Evolutionary conservation across 1,140 invertebrate species (phyloP).

Genomic region (Sipha flava): DNA sequence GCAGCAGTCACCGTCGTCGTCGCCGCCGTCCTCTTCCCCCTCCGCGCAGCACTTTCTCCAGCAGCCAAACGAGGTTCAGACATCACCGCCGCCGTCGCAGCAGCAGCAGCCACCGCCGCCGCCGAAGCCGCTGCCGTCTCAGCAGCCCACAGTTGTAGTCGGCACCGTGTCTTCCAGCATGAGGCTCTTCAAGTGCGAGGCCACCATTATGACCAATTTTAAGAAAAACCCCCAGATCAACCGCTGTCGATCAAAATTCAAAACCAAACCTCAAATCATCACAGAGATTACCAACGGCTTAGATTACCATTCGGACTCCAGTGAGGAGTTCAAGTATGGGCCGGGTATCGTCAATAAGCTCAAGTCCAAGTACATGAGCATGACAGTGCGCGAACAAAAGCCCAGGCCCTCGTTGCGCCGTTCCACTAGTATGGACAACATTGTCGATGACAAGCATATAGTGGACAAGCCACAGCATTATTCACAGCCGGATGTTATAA

Average conservation of each 20-base stretch:
- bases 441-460: constrained; percentile 56
- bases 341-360: constrained; percentile 83
- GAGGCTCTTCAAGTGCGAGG: constrained; percentile 12
- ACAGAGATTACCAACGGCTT: constrained; percentile 44
- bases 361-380: constrained; percentile 71
- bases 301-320: constrained; percentile 49
- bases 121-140: constrained; percentile 15
- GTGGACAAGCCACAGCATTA: not conserved
- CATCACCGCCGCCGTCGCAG: not conserved
- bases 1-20: too few relatives aligned
- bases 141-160: not conserved
- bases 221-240: constrained; percentile 10
- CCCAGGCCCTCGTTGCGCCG: constrained; percentile 46
- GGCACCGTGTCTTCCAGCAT: not conserved
- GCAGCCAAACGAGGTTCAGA: constrained; percentile 34
- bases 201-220: constrained; percentile 17
- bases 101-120: constrained; percentile 16
- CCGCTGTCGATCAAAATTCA: constrained; percentile 32
- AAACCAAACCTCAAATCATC: constrained; percentile 46
- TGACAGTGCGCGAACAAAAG: constrained; percentile 57
- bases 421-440: constrained; percentile 74
- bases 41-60: constrained; percentile 33
- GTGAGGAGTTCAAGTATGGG: constrained; percentile 77
- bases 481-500: constrained; percentile 12
- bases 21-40: too few relatives aligned